Evolutionary conservation across 2,888 invertebrate species (phyloP).

Genomic region (Drosophila neonasuta): DNA sequence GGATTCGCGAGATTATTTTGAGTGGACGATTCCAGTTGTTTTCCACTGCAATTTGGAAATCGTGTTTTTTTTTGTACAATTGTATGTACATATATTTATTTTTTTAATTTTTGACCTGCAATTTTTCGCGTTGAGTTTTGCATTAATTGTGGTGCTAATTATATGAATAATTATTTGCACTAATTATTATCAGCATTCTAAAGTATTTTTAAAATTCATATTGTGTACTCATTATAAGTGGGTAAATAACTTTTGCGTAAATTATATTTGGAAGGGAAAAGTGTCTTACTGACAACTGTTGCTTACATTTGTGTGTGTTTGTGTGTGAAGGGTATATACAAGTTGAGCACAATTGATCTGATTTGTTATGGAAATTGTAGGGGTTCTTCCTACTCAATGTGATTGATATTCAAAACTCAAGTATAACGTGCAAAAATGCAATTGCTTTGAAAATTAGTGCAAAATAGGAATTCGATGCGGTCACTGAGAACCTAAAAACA

Average conservation of each 20-base stretch:
- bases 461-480: slow-evolving; percentile 29
- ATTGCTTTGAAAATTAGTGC: slow-evolving; percentile 57
- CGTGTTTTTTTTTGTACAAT: not conserved
- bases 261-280: not conserved
- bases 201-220: slow-evolving; percentile 11
- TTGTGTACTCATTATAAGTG: not conserved
- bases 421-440: slow-evolving; percentile 70
- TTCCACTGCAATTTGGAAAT: not conserved
- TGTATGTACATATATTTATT: not conserved
- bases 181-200: slow-evolving; percentile 23
- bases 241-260: not conserved
- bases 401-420: slow-evolving; percentile 47
- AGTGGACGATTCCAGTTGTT: slow-evolving; percentile 1
- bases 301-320: not conserved
- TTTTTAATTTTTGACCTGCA: slow-evolving; percentile 29
- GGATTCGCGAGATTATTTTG: not conserved
- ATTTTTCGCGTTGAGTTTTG: slow-evolving; percentile 54
- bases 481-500: slow-evolving; percentile 51
- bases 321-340: not conserved
- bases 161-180: slow-evolving; percentile 44
- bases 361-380: slow-evolving; percentile 6
- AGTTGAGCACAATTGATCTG: not conserved
- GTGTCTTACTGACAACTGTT: not conserved
- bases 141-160: slow-evolving; percentile 46
- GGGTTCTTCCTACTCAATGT: slow-evolving; percentile 6